Evolutionary conservation across 1,140 invertebrate genomes (phyloP).

Genomic region (Sinella curviseta): DNA sequence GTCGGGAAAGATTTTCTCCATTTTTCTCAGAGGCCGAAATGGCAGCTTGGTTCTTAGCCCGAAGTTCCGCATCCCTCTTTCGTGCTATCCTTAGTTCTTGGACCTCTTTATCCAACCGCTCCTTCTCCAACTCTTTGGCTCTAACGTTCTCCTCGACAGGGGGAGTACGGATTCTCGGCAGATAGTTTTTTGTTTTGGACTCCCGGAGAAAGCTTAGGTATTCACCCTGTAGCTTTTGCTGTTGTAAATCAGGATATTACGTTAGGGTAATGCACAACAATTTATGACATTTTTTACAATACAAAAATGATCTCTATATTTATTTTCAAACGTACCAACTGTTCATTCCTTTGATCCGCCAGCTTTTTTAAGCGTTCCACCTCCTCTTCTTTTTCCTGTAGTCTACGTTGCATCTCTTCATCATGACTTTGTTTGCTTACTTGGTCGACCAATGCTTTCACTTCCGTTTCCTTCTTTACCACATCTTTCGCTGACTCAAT

Average conservation of each 20-base stretch:
- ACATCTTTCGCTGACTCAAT: slow-evolving; percentile 59
- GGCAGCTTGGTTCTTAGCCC: no score
- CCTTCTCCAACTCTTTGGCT: slow-evolving; percentile 60
- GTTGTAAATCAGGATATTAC: not conserved
- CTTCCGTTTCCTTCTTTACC: slow-evolving; percentile 57
- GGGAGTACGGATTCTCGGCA: slow-evolving; percentile 14
- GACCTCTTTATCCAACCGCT: slow-evolving; percentile 59
- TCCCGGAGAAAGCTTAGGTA: not conserved
- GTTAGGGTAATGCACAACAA: no score
- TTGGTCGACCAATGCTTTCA: not conserved
- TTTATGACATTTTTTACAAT: not conserved
- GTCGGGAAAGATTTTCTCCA: no score
- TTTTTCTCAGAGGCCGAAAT: not conserved
- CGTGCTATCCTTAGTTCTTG: slow-evolving; percentile 59
- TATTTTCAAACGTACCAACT: slow-evolving; percentile 52
- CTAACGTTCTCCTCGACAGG: slow-evolving; percentile 39
- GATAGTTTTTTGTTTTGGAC: slow-evolving; percentile 10
- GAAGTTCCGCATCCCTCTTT: no score
- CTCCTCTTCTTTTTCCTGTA: slow-evolving; percentile 60
- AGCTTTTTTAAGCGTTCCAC: slow-evolving; percentile 56
- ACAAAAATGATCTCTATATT: not conserved
- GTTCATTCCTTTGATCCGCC: slow-evolving; percentile 59
- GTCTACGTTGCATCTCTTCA: slow-evolving; percentile 57
- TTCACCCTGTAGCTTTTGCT: not conserved
- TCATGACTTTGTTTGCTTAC: slow-evolving; percentile 50